Base-by-base conservation (phyloP, 2,888 invertebrate species). In the Iselma pallidipennis region DNA sequence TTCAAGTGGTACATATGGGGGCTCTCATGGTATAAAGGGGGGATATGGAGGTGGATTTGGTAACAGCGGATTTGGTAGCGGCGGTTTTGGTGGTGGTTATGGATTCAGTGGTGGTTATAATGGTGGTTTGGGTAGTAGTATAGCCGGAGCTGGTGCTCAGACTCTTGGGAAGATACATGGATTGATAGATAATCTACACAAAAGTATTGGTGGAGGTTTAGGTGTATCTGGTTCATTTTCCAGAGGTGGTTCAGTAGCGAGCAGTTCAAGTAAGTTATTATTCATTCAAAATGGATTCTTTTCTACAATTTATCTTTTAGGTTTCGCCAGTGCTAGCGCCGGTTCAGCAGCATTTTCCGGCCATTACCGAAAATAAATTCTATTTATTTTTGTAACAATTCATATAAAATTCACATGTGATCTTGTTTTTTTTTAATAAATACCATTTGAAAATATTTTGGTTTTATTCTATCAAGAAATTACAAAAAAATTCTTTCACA, bases 401-500 rank as follows among this genome's bases (percentile, higher is more conserved):
- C n/a, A n/a, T n/a, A n/a, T n/a, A n/a, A 5, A 29, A 5, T 51
- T 19, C 1, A 29, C 23, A 50, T 61, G 60, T 61, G 60, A 61
- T 61, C n/a, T n/a, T n/a, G n/a, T n/a, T n/a, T n/a, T 56, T 56
- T 59, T 59, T 33, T 54, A 54, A 54, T 49, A 59, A 53, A 59
- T 45, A 10, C 16, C 10, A 21, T 37, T 16, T 12, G 4, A 1
- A 19, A 21, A 4, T 10, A 5, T 29, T 29, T 12, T 29, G 1
- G 5, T 29, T 29, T 29, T 2, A n/a, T n/a, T n/a, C n/a, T n/a
- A n/a, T n/a, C n/a, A n/a, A n/a, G n/a, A n/a, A n/a, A n/a, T n/a
- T n/a, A n/a, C n/a, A n/a, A n/a, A n/a, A n/a, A n/a, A n/a, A n/a
- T n/a, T n/a, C n/a, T n/a, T n/a, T n/a, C n/a, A n/a, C n/a, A n/a